phyloP scores from a whole-genome alignment of 1,140 invertebrate genomes.

The Calliopsis andreniformis region DNA sequence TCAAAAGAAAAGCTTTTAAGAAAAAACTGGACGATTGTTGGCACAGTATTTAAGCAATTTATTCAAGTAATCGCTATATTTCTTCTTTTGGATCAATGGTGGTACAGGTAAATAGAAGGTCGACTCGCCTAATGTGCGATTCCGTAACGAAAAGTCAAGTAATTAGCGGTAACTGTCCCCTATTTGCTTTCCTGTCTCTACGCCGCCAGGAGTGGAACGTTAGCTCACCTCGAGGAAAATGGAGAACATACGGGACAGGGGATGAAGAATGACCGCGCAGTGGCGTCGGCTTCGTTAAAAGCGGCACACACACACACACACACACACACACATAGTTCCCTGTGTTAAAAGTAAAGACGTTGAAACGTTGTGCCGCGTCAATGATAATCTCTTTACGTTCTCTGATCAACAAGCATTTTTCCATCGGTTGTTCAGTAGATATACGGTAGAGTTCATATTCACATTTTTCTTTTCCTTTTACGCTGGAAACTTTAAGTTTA shows the following conservation, averaged over 20 bases:
- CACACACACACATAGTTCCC: too few species aligned
- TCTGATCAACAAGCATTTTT: neutral
- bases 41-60: neutral
- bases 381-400: slow-evolving; percentile 7
- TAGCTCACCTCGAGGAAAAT: slow-evolving; percentile 26
- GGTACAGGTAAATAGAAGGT: slow-evolving; percentile 12
- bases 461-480: neutral
- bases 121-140: neutral
- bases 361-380: slow-evolving; percentile 1
- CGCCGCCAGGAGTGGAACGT: neutral
- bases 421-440: neutral
- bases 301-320: neutral
- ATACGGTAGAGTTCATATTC: too few species aligned
- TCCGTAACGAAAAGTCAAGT: slow-evolving; percentile 28
- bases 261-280: slow-evolving; percentile 32
- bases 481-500: neutral
- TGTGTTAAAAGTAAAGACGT: slow-evolving; percentile 33
- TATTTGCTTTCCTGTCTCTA: slow-evolving; percentile 13
- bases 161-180: slow-evolving; percentile 34
- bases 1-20: too few species aligned
- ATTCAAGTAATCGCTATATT: neutral
- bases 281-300: slow-evolving; percentile 32
- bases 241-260: neutral
- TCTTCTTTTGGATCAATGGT: slow-evolving; percentile 22
- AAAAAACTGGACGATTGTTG: too few species aligned